Evolutionary conservation across 1,140 invertebrate species (phyloP).

Genomic region (Leptoteleia sp.): DNA sequence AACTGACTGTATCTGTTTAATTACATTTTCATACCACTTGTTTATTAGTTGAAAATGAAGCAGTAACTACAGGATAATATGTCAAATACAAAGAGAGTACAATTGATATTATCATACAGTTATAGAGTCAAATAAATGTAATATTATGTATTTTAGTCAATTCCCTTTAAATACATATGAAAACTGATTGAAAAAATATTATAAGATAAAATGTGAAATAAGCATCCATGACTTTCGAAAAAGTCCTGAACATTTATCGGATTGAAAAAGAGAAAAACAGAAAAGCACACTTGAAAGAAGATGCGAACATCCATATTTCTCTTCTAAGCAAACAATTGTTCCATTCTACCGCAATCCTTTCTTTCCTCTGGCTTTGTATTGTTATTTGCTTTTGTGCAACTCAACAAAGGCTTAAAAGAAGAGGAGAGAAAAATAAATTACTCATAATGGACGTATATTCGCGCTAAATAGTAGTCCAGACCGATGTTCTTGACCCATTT

Average conservation of each 20-base stretch:
- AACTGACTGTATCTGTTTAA: no score
- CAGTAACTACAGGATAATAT: no score
- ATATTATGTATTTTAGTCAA: no score
- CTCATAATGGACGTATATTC: conserved; percentile 42
- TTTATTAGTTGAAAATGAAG: no score
- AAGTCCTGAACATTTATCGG: conserved; percentile 67
- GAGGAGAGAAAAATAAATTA: conserved; percentile 56
- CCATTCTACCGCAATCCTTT: conserved; percentile 56
- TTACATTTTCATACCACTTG: no score
- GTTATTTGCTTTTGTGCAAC: conserved; percentile 60
- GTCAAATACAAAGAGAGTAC: no score
- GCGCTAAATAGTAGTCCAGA: conserved; percentile 21
- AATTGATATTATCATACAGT: no score
- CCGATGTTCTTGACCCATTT: conserved; percentile 33
- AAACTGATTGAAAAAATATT: no score
- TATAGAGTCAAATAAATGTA: no score
- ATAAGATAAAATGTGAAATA: no score
- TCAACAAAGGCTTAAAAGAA: conserved; percentile 56
- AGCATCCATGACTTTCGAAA: not conserved
- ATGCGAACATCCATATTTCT: conserved; percentile 65
- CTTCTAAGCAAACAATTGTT: conserved; percentile 53
- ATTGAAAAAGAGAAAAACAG: conserved; percentile 8
- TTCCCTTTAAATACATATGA: no score
- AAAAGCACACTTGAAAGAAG: conserved; percentile 14
- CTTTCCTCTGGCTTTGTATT: conserved; percentile 48